Base-by-base conservation (phyloP, 2,113 vertebrate species). In the Pampusana beccarii region DNA sequence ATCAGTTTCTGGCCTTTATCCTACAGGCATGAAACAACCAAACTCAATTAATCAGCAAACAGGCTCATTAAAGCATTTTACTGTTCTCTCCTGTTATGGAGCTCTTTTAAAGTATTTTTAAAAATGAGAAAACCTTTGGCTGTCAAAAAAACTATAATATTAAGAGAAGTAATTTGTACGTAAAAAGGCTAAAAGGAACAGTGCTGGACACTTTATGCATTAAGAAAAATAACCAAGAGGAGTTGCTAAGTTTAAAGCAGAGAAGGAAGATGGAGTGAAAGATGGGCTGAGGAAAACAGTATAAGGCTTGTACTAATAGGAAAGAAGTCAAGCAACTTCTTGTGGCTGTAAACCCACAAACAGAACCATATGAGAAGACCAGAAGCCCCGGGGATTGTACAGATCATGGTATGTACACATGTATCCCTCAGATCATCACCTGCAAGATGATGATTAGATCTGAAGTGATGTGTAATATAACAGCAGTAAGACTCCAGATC, bases 1-100 rank as follows among this genome's bases (percentile, higher is more conserved):
- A 96, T 97, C 90, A 98, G 95, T 51, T 96, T 97, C 71, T 97
- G 97, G 21, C 98, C 98, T 92, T 98, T 97, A 51, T 98, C 98
- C 98, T 98, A 95, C 54, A 75, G 79, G 61, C 56, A 81, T 46
- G 29, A 92, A 93, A 92, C 2, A 74, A 91, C 7, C 24, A 80
- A 83, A 77, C 33, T 92, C 82, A 95, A 93, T 93, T 88, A 84
- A 75, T 33, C 48, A 88, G 61, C n/a, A 88, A 90, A 62, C 12
- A 58, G 78, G 24, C 13, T 50, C n/a, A 7, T 54, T 26, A 69
- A 75, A 83, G 33, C 56, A 88, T 87, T 78, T 79, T 40, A 57
- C 69, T 62, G 8, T 46, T 79, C 44, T 56, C n/a, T 83, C 73
- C 33, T 64, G 10, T 65, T 78, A 77, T 0, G 7, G 33, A 73